A percentile compares a stretch with the other conserved stretches of the same genome.
phyloP scores from a whole-genome alignment of 1,140 invertebrate species.

The Leptinotarsa lineolata region DNA sequence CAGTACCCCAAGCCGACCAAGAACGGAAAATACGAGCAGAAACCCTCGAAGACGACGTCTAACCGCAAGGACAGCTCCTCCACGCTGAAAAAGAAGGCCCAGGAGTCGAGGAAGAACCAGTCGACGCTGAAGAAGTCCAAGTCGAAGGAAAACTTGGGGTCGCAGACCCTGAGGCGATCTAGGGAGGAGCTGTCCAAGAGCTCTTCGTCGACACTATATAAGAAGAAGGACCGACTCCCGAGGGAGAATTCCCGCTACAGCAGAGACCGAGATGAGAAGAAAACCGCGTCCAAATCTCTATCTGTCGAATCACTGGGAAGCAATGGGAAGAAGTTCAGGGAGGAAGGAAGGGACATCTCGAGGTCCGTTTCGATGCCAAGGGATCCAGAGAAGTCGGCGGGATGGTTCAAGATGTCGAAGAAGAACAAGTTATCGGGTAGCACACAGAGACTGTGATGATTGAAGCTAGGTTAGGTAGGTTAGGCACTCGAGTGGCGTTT shows the following conservation, averaged over 20 bases:
- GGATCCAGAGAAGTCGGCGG: slow-evolving; percentile 69
- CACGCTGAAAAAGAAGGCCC: slow-evolving; percentile 51
- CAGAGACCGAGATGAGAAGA: slow-evolving; percentile 60
- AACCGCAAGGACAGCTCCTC: slow-evolving; percentile 49
- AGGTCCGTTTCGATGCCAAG: slow-evolving; percentile 72
- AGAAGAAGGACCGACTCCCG: slow-evolving; percentile 56
- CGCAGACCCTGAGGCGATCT: slow-evolving; percentile 36
- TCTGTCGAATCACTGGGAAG: slow-evolving; percentile 66
- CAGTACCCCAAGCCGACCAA: slow-evolving; percentile 62
- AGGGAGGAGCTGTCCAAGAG: slow-evolving; percentile 45
- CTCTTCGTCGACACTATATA: slow-evolving; percentile 50
- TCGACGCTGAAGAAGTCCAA: slow-evolving; percentile 44
- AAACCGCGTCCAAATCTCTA: slow-evolving; percentile 59
- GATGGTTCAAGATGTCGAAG: slow-evolving; percentile 69
- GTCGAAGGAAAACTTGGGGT: slow-evolving; percentile 50
- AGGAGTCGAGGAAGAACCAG: slow-evolving; percentile 50
- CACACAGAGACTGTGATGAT: slow-evolving; percentile 43
- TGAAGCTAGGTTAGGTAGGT: slow-evolving; percentile 1
- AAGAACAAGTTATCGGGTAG: slow-evolving; percentile 64
- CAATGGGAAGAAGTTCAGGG: slow-evolving; percentile 56
- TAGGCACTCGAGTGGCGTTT: slow-evolving; percentile 20
- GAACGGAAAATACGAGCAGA: slow-evolving; percentile 55
- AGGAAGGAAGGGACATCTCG: slow-evolving; percentile 55
- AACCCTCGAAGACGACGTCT: slow-evolving; percentile 53
- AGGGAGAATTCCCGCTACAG: slow-evolving; percentile 56